phyloP scores from a whole-genome alignment of 2,888 invertebrate genomes.

The Tolmerus cingulatus region DNA sequence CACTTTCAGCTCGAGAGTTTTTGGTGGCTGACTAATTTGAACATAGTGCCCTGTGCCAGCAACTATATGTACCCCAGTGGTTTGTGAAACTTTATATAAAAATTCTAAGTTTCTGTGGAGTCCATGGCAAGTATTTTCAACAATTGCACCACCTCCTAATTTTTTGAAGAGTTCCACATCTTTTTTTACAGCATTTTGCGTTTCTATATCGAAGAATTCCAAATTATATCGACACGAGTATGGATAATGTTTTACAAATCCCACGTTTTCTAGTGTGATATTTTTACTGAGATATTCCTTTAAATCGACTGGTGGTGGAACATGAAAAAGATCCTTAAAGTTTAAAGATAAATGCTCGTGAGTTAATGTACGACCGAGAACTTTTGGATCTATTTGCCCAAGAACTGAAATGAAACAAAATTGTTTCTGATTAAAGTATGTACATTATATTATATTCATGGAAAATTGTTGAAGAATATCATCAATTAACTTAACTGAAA shows the following conservation, averaged over 20 bases:
- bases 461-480: no score
- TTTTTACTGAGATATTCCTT: constrained; percentile 64
- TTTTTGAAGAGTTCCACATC: constrained; percentile 73
- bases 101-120: constrained; percentile 71
- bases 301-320: constrained; percentile 66
- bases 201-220: constrained; percentile 68
- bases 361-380: constrained; percentile 73
- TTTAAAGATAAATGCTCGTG: constrained; percentile 78
- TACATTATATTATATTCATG: no score
- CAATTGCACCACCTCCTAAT: constrained; percentile 77
- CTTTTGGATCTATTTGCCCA: constrained; percentile 67
- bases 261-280: constrained; percentile 68
- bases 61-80: constrained; percentile 75
- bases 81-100: constrained; percentile 68
- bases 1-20: constrained; percentile 63
- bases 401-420: constrained; percentile 65
- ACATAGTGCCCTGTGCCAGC: constrained; percentile 84
- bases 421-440: background rate
- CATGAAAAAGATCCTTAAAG: constrained; percentile 69
- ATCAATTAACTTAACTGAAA: no score
- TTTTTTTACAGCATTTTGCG: constrained; percentile 68
- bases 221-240: constrained; percentile 75
- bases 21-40: constrained; percentile 67
- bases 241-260: constrained; percentile 75
- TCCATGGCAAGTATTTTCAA: constrained; percentile 81